Evolutionary conservation across 2,113 vertebrate species (phyloP), one percentile per base, ranked within the genome.

Genomic region (Delphinapterus leucas): DNA sequence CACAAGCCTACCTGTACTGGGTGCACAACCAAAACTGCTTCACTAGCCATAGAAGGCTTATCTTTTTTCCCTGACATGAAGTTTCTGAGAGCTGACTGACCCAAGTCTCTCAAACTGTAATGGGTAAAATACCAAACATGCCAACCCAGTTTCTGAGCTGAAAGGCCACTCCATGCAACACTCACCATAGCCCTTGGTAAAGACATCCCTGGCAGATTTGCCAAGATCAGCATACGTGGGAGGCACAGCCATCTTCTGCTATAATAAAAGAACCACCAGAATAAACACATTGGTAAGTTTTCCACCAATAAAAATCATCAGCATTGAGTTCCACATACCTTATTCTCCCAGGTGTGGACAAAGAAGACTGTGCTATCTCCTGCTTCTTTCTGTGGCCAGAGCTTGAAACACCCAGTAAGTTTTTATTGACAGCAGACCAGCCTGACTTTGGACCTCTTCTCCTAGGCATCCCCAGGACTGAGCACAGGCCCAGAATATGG

Each of bases 101-200:
- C 18, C 33, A 17, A 10, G 36, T 31, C 77, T 90, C 44, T 31
- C 44, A 17, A 38, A 10, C 26, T 14, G 18, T 15, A 17, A 11
- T 0, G 25, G 63, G 49, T 53, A 53, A 88, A 94, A 94, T 53
- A 49, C 9, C 44, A 8, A 80, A 61, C 14, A 31, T 13, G 31
- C 53, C 20, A 81, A 20, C 17, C 77, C 47, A 61, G 15, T 8
- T 36, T 26, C 8, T 2, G 8, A 88, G 74, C 90, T 60, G 47
- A 63, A 81, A 61, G 25, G 65, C 41, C 58, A 15, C 13, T 87
- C 73, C 81, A 67, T 1, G 20, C 13, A 63, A 95, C 97, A 98
- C 98, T 99, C 98, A 99, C 99, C 99, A 14, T 99, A 99, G 98
- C 99, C 99, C 97, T 99, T 99, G 97, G 99, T 99, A 98, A 99